Base-by-base conservation (phyloP, 2,888 invertebrate species). In the Cabera pusaria region DNA sequence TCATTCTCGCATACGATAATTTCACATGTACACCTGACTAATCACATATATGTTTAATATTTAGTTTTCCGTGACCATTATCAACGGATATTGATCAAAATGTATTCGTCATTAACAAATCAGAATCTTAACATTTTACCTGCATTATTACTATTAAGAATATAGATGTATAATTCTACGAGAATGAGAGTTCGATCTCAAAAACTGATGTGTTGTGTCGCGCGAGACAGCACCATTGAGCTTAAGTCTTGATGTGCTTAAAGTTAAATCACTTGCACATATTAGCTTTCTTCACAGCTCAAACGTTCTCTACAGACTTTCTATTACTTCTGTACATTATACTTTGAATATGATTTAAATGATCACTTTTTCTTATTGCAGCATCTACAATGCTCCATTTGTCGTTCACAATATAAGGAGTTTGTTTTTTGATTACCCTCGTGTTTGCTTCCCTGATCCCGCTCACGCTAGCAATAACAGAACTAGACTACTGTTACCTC, bases 211-310 rank as follows among this genome's bases (percentile, higher is more conserved):
- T 19, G 9, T 6, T 51, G 61, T 74, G 64, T 74, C 72, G 55
- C 61, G 61, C 65, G 67, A 63, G 67, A 65, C 68, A 74, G 71
- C 75, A 76, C 70, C 64, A 36, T 8, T 21, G n/a, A n/a, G n/a
- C n/a, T n/a, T n/a, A 8, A 14, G 14, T 14, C 14, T 14, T 8
- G n/a, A 26, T 34, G 16, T 40, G 17, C 20, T 35, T 8, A 17
- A 8, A 36, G 6, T 29, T 16, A 17, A 11, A 9, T 12, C 19
- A 23, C 17, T 12, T n/a, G 16, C 28, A 40, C 28, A 19, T 23
- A 18, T 14, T 14, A 14, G 14, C 14, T 14, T 14, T 14, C 4
- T 14, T 14, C 14, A 14, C 4, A 4, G 14, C 14, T 3, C 14
- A 3, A 14, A 3, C 14, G 2, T 14, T 14, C 14, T 3, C 14